Evolutionary conservation across 1,140 invertebrate species (phyloP), one percentile per base, ranked within the genome.

Genomic region (Penaeus chinensis): DNA sequence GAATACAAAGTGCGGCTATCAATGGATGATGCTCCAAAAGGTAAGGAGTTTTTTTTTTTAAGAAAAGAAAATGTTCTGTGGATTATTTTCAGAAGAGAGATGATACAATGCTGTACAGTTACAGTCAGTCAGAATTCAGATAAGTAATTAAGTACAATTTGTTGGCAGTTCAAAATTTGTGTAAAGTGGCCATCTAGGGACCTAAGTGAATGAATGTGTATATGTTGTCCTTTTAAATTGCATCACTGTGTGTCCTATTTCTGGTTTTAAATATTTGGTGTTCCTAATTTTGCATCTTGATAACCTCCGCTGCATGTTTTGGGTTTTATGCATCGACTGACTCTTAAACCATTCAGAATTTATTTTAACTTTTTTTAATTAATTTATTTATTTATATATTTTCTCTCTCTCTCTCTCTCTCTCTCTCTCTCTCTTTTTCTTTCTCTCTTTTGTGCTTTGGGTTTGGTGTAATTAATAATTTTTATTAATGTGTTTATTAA

Each of bases 291-390:
- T 87, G 86, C 86, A 87, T 87, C 86, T 87, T 87, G 86, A 20
- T 87, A 83, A 87, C 80, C 54, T 87, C 71, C 80, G 65, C 65
- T 77, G 86, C 86, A 87, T 87, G 86, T 82, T 20, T 22, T 82
- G 79, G 86, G 86, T 42, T 77, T 83, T 63, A 20, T 85, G 76
- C 84, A 47, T 69, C 63, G 42, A 79, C 77, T 76, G 69, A 54
- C 0, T 54, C 54, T 54, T 54, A 54, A 54, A 54, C 54, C 54
- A 54, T 54, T 54, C 8, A 54, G 54, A 54, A 13, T 11, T 54
- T 16, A 54, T 54, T 54, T 54, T 54, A 54, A 54, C 54, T 10
- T 13, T 13, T 11, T 54, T 54, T 54, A 0, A 32, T 32, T 32
- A 1, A 32, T 32, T 32, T 32, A 32, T 32, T 32, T 32, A 2